Conservation (phyloP, 2,797 vertebrate genomes). For the Cyprinodon diabolis region DNA sequence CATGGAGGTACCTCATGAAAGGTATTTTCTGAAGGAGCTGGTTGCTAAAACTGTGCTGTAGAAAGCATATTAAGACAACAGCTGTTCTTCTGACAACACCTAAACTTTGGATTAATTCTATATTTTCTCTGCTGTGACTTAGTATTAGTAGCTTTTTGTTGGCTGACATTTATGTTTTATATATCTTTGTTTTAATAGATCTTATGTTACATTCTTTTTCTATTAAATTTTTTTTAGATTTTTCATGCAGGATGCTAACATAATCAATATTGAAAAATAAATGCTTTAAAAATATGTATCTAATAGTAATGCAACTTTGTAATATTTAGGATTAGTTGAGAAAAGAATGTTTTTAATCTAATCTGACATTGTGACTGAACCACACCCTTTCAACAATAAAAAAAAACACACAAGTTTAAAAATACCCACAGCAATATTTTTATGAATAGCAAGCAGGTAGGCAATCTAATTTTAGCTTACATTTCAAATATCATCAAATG, state of each 20-base stretch:
- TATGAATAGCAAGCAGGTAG: conserved; percentile 29
- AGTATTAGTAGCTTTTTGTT: not conserved
- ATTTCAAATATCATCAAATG: conserved; percentile 11
- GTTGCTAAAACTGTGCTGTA: not conserved
- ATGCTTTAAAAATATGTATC: not conserved
- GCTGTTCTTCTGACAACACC: not conserved
- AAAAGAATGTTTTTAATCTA: not conserved
- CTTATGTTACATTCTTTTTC: not conserved
- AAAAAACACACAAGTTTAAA: conserved; percentile 17
- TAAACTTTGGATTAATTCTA: not conserved
- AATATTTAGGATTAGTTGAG: not conserved
- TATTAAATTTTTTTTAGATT: not conserved
- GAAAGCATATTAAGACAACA: not conserved
- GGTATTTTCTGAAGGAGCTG: not conserved
- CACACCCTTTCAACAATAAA: not conserved
- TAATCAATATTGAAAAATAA: not conserved
- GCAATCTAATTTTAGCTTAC: conserved; percentile 32
- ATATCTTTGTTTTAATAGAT: not conserved
- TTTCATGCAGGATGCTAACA: not conserved
- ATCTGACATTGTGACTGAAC: conserved; percentile 2
- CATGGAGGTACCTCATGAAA: not conserved
- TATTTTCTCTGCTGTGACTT: not conserved
- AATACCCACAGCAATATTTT: conserved; percentile 18
- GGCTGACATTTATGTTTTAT: not conserved
- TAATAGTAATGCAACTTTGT: not conserved